Evolutionary conservation across 2,888 invertebrate genomes (phyloP).

Genomic region (Macrosoma leucophasiata): DNA sequence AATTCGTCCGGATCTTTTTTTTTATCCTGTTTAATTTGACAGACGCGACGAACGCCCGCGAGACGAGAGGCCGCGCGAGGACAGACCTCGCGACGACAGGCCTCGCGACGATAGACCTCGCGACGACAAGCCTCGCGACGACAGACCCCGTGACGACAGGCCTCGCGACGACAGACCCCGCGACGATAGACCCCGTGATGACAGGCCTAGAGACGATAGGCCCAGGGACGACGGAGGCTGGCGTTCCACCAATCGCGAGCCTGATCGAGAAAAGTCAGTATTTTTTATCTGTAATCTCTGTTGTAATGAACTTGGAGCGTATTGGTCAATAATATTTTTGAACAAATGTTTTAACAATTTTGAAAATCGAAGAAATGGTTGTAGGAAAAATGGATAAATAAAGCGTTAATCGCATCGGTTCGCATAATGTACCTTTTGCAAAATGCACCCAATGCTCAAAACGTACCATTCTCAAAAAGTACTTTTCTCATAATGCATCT

Average conservation of each 20-base stretch:
- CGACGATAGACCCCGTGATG: slow-evolving; percentile 32
- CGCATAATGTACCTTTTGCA: too few species aligned
- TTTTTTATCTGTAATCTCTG: too few species aligned
- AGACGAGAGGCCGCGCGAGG: slow-evolving; percentile 23
- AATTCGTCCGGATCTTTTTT: too few species aligned
- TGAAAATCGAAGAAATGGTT: too few species aligned
- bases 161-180: slow-evolving; percentile 34
- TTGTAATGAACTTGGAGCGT: too few species aligned
- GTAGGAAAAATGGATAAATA: too few species aligned
- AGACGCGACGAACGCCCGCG: slow-evolving; percentile 23
- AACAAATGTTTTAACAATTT: too few species aligned
- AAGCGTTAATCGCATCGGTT: too few species aligned
- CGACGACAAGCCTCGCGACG: slow-evolving; percentile 35
- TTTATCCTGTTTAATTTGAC: neutral
- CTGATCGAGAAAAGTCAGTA: slow-evolving; percentile 35
- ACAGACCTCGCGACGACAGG: slow-evolving; percentile 17
- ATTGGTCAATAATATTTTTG: too few species aligned
- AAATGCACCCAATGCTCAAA: too few species aligned
- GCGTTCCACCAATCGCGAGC: slow-evolving; percentile 36
- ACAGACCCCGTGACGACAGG: slow-evolving; percentile 24
- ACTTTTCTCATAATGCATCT: too few species aligned
- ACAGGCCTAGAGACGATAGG: slow-evolving; percentile 23
- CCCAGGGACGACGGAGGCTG: slow-evolving; percentile 42
- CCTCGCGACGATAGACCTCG: slow-evolving; percentile 30
- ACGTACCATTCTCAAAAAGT: too few species aligned